Base-by-base conservation (phyloP, 2,797 vertebrate genomes). In the Melanotaenia trifasciata region DNA sequence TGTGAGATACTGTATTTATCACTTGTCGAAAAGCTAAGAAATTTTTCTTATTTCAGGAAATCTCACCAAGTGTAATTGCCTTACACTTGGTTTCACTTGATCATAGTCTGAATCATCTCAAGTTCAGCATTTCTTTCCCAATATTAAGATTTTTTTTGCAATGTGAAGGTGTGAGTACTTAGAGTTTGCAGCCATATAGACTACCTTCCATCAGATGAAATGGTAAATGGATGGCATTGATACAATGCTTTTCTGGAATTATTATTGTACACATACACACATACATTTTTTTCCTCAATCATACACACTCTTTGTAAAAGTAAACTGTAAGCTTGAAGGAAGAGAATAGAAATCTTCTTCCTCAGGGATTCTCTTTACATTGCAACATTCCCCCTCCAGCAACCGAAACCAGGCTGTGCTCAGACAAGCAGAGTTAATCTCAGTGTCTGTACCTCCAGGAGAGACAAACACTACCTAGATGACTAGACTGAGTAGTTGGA, bases 361-460 rank as follows among this genome's bases (percentile, higher is more conserved):
- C 81, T 64, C 33, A 53, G 78, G 83, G 64, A 64, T 50, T 75
- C 35, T 67, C 72, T 79, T 78, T 74, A 79, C 74, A 79, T 68
- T 12, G 3, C 61, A 54, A 54, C 68, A 61, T 68, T 67, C 77
- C 60, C 80, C 71, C 72, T 78, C 4, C 4, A 10, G 83, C 83
- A 86, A 83, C 69, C 11, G 47, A 90, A 84, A 86, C 84, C 74
- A 76, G 77, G 73, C 83, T 70, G 50, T 87, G 86, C 73, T 76
- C 73, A 77, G 82, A 89, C 87, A 88, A 69, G 81, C 28, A 28
- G n/a, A 58, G 54, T 72, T 84, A 78, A 88, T 80, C 71, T 74
- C 67, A 14, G n/a, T 35, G 75, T 64, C 33, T 64, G 65, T 33
- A 64, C 76, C 85, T 71, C 51, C 14, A 80, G 80, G 81, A 74